Base-by-base conservation (phyloP, 2,113 vertebrate species). In the Channa argus region DNA sequence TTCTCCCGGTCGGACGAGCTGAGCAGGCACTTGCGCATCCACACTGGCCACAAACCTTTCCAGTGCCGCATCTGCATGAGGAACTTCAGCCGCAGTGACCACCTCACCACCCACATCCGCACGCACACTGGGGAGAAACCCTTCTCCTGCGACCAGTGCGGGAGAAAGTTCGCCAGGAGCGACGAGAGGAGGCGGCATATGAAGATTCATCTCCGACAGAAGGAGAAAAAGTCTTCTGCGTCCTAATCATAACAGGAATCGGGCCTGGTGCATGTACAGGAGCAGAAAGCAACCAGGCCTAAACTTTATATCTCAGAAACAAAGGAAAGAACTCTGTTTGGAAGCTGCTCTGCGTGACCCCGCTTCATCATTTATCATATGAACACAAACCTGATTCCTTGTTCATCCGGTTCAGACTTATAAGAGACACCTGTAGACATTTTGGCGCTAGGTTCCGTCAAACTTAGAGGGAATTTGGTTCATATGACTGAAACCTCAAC, bases 21-120 rank as follows among this genome's bases (percentile, higher is more conserved):
- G 73, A 97, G 96, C 39, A 84, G 97, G 1, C 97, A 98, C 92
- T 94, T 98, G 82, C 95, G 97, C 67, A 97, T 97, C 91, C 97
- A 98, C 92, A 98, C 97, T 0, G 97, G 97, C 1, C 96, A 96
- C 90, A 97, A 97, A 36, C 97, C 96, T 2, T 98, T 98, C 88
- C 96, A 97, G 93, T 98, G 97, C 87, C 95, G 96, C 69, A 96
- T 98, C 89, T 98, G 97, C 91, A 95, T 97, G 96, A 85, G 96
- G 58, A 96, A 90, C 93, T 98, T 98, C 92, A 97, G 97, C 92
- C 95, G 96, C 41, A 98, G 96, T 71, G 96, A 98, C 92, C 96
- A 98, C 89, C 94, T 98, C 62, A 97, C 96, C 86, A 97, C 96
- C 2, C 96, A 97, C 90, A 95, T 97, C 78, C 96, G 96, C 73